phyloP scores from a whole-genome alignment of 2,113 vertebrate genomes.

The Nipponia nippon region DNA sequence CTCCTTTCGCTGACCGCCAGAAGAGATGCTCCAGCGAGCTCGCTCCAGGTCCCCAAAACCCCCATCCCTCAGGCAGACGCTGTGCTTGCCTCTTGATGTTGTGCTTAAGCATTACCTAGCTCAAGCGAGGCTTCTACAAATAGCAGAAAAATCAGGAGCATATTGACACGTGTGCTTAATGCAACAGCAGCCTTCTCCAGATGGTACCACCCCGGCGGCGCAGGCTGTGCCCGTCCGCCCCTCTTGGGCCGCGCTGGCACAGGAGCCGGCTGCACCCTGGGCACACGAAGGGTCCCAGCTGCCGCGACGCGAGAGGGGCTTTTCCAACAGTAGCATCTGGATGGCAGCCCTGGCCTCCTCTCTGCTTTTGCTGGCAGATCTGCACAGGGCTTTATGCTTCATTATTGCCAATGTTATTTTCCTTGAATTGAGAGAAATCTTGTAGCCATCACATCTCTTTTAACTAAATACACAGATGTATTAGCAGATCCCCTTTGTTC shows the following conservation, averaged over 20 bases:
- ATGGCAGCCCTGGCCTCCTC: background rate
- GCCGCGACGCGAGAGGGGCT: background rate
- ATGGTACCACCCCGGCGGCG: accelerated
- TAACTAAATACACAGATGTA: background rate
- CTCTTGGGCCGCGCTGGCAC: background rate
- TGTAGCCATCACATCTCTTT: background rate
- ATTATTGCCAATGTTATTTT: background rate
- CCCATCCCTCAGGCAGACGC: background rate
- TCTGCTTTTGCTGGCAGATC: background rate
- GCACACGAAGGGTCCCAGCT: background rate
- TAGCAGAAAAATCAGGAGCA: background rate
- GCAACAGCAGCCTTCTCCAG: background rate
- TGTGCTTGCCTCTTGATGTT: background rate
- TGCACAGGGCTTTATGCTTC: background rate
- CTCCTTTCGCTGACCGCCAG: accelerated
- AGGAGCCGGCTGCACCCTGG: background rate
- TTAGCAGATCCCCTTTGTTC: background rate
- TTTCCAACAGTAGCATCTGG: background rate
- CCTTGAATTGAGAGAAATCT: conserved; percentile 56
- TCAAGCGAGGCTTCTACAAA: background rate
- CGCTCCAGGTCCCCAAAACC: background rate
- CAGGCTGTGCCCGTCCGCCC: background rate
- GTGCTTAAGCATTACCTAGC: background rate
- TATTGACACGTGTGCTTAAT: background rate
- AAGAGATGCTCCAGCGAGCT: background rate